Evolutionary conservation across 2,797 vertebrate species (phyloP), one percentile per base, ranked within the genome.

Genomic region (Arremon brunneinucha): DNA sequence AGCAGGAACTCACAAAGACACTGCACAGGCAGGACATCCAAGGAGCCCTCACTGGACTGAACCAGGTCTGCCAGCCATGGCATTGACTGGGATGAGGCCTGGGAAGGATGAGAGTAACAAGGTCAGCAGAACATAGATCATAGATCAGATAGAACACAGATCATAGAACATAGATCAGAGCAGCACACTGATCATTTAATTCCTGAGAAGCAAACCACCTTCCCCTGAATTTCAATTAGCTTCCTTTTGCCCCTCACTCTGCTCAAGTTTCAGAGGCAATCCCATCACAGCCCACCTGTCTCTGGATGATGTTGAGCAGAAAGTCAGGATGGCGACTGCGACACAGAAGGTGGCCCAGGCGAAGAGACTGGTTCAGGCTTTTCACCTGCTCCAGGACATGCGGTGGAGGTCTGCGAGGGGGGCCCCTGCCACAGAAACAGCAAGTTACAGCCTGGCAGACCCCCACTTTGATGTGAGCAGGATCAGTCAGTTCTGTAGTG

Each of bases 71-170:
- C 99, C 94, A 99, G 96, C 99, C 99, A 99, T 0, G 99, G 99
- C 99, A 99, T 99, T 67, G 99, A 99, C 97, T 99, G 99, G 0
- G 99, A 99, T 2, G 99, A 99, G 18, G 99, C 99, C 99, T 99
- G 75, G 14, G 26, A 64, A 79, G 11, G 12, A 87, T 8, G 2
- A 80, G 12, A 77, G 20, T 2, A 20, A 77, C 59, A 68, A 11
- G 4, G 28, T 52, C 24, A 84, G 63, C 55, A 92, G 39, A 93
- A 74, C 47, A 49, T 0, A 52, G 19, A 41, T 24, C 43, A 44
- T 44, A 44, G 43, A 44, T 44, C 43, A 21, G 43, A 44, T 11
- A 44, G 43, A 44, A 44, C 43, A 44, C 21, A 44, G 19, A 44
- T 21, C 43, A 21, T 44, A 44, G 43, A 44, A 44, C 43, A 20